phyloP scores from a whole-genome alignment of 2,888 invertebrate species.

The Drosophila pseudotalamancana region DNA sequence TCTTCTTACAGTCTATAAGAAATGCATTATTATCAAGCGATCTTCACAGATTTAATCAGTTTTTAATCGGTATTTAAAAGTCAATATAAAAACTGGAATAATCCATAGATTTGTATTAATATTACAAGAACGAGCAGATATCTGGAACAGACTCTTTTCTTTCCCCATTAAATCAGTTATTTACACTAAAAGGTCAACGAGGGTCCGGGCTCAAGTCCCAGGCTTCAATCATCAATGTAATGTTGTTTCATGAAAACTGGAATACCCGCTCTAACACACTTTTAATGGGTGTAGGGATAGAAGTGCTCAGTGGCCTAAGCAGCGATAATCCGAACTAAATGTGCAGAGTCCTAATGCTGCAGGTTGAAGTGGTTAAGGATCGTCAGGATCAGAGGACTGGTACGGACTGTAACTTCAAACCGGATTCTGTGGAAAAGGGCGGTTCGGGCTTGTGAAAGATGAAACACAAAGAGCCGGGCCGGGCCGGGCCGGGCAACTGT shows the following conservation, averaged over 20 bases:
- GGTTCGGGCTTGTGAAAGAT: slow-evolving; percentile 61
- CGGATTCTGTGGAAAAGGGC: slow-evolving; percentile 74
- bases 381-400: slow-evolving; percentile 13
- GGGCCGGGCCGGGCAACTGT: slow-evolving; percentile 30
- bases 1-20: background rate
- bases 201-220: no score
- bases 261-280: background rate
- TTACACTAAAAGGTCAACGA: no score
- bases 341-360: slow-evolving; percentile 33
- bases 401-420: slow-evolving; percentile 54
- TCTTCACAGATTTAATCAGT: no score
- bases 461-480: slow-evolving; percentile 66
- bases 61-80: no score
- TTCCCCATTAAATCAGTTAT: no score
- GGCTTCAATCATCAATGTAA: no score
- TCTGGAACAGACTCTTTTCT: no score
- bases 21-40: no score
- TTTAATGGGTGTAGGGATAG: slow-evolving; percentile 9
- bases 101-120: no score
- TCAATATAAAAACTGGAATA: no score
- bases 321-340: slow-evolving; percentile 74
- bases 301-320: slow-evolving; percentile 33
- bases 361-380: slow-evolving; percentile 15
- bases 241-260: no score
- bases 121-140: no score